These are phyloP conservation scores for roundworm (Caenorhabditis elegans) DNA, from an alignment of 1,140 invertebrate genomes.

Conservation along the genomic window DNA sequence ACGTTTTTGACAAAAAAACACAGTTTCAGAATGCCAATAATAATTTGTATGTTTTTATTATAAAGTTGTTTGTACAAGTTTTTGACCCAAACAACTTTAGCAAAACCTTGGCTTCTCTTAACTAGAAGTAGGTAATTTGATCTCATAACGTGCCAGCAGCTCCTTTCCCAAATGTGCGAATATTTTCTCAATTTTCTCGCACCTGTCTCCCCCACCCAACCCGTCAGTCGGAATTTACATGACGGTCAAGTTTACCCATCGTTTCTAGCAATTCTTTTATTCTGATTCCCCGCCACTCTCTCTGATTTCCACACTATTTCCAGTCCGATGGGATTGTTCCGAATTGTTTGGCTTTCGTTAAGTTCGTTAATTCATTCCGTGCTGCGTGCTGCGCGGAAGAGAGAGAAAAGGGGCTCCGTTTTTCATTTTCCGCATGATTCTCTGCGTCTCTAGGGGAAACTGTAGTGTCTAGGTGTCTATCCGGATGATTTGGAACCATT, in stretches of 20 bases:
- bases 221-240: not conserved
- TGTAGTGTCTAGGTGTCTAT: no score
- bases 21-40: no score
- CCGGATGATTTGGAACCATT: no score
- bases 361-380: slow-evolving; percentile 29
- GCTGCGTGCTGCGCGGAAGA: not conserved
- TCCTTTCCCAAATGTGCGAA: not conserved
- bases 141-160: not conserved
- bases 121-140: no score
- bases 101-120: no score
- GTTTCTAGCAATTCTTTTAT: not conserved
- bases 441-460: no score
- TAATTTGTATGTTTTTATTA: no score
- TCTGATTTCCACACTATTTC: not conserved
- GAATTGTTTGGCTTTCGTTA: slow-evolving; percentile 14
- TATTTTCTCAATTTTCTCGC: not conserved
- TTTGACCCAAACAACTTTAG: no score
- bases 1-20: no score
- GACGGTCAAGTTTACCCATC: slow-evolving; percentile 6
- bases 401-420: no score
- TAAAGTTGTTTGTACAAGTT: no score
- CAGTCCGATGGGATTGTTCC: not conserved
- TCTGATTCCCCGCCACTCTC: not conserved
- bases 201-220: not conserved
- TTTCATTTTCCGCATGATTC: no score